Evolutionary conservation across 2,888 invertebrate species (phyloP).

Genomic region (Melitaea athalia): DNA sequence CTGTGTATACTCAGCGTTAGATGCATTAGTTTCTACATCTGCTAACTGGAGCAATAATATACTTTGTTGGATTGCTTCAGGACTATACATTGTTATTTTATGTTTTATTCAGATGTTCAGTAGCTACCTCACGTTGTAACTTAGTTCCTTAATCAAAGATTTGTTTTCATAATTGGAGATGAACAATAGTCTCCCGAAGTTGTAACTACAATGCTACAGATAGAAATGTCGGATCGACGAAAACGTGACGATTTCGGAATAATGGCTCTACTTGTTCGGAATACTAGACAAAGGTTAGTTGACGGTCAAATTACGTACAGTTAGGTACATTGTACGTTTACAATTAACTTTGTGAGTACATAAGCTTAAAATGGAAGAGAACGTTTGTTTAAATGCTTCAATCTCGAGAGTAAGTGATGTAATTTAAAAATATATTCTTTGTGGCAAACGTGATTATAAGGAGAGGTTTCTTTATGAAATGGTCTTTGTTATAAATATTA

Average conservation of each 20-base stretch:
- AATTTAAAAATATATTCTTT: too few relatives aligned
- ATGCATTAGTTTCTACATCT: neutral
- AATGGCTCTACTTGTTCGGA: slow-evolving; percentile 30
- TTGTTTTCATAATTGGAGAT: slow-evolving; percentile 16
- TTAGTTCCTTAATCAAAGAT: slow-evolving; percentile 21
- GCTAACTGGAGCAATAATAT: neutral
- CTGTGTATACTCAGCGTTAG: neutral
- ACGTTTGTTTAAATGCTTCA: too few relatives aligned
- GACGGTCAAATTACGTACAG: neutral
- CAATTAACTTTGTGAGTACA: slow-evolving; percentile 6
- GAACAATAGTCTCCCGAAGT: slow-evolving; percentile 23
- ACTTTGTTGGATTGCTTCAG: neutral
- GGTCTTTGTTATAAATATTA: too few relatives aligned
- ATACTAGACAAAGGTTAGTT: slow-evolving; percentile 27
- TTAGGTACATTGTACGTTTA: neutral
- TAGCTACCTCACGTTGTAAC: neutral
- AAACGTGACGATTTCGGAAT: slow-evolving; percentile 33
- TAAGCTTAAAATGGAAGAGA: neutral
- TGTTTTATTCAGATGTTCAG: neutral
- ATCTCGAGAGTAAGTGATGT: too few relatives aligned
- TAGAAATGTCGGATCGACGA: slow-evolving; percentile 18
- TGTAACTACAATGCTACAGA: slow-evolving; percentile 20
- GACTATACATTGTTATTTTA: neutral
- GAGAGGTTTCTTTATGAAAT: too few relatives aligned
- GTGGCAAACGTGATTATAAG: too few relatives aligned